Evolutionary conservation across 2,113 vertebrate species (phyloP).

Genomic region (Anarrhichthys ocellatus): DNA sequence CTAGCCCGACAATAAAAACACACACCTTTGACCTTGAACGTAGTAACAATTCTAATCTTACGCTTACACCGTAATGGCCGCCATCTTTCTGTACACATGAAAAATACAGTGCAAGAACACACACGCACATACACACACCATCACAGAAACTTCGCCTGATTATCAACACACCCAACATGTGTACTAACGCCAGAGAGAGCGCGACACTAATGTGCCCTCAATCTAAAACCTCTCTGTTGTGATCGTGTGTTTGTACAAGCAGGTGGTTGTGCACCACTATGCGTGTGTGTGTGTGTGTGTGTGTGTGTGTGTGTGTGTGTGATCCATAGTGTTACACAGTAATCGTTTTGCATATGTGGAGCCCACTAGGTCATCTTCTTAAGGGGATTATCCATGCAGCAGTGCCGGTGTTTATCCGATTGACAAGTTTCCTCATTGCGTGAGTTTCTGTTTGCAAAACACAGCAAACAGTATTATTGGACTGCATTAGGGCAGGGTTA

Average conservation of each 20-base stretch:
- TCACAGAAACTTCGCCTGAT: background rate
- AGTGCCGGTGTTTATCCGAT: slow-evolving; percentile 1
- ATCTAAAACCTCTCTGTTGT: slow-evolving; percentile 43
- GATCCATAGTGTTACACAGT: slow-evolving; percentile 1
- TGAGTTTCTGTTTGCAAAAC: slow-evolving; percentile 33
- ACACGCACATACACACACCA: background rate
- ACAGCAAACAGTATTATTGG: background rate
- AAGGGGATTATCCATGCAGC: slow-evolving; percentile 40
- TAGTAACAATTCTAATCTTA: background rate
- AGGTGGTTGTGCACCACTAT: background rate
- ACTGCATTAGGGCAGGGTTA: background rate
- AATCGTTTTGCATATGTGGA: slow-evolving; percentile 14
- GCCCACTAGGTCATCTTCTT: slow-evolving; percentile 36
- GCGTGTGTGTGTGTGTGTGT: slow-evolving; percentile 12
- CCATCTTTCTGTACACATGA: background rate
- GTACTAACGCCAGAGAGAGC: slow-evolving; percentile 4
- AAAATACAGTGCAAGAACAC: background rate
- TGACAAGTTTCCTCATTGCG: slow-evolving; percentile 2
- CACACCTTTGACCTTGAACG: background rate
- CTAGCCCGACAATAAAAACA: background rate
- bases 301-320: background rate
- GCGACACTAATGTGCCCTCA: slow-evolving; percentile 46
- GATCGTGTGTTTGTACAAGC: slow-evolving; percentile 19
- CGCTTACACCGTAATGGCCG: background rate
- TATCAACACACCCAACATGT: slow-evolving; percentile 16